phyloP scores from a whole-genome alignment of 2,113 vertebrate genomes.

The Pelvicachromis taeniatus region DNA sequence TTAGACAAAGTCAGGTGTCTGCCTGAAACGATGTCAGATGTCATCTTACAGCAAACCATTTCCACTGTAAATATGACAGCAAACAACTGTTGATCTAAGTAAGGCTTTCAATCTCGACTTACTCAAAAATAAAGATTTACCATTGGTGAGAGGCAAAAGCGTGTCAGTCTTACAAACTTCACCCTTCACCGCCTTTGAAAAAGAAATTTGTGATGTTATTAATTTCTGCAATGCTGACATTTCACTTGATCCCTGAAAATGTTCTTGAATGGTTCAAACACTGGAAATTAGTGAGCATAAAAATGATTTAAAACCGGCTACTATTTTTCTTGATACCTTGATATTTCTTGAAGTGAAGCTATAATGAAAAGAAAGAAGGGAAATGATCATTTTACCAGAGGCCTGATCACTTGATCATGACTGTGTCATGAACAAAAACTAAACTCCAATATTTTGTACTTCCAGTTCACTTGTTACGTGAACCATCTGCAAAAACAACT shows the following conservation, averaged over 20 bases:
- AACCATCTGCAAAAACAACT: neutral
- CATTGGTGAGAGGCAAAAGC: neutral
- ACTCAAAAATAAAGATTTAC: neutral
- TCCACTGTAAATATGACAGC: neutral
- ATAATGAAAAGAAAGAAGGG: neutral
- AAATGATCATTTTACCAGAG: fast-evolving
- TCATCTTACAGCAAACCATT: neutral
- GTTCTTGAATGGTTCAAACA: neutral
- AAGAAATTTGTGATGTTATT: neutral
- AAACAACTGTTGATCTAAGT: neutral
- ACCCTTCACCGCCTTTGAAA: neutral
- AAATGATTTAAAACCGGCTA: neutral
- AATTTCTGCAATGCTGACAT: neutral
- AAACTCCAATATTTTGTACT: neutral
- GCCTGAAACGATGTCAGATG: neutral
- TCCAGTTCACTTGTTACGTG: neutral
- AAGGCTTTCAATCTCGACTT: neutral
- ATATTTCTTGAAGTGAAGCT: neutral
- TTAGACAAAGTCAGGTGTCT: neutral
- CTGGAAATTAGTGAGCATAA: neutral
- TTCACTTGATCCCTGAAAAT: neutral
- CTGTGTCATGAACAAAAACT: neutral
- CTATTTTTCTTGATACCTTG: fast-evolving
- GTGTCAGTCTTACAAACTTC: neutral
- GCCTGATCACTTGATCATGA: neutral